Evolutionary conservation across 2,113 vertebrate species (phyloP), one percentile per base, ranked within the genome.

Genomic region (Mirounga angustirostris): DNA sequence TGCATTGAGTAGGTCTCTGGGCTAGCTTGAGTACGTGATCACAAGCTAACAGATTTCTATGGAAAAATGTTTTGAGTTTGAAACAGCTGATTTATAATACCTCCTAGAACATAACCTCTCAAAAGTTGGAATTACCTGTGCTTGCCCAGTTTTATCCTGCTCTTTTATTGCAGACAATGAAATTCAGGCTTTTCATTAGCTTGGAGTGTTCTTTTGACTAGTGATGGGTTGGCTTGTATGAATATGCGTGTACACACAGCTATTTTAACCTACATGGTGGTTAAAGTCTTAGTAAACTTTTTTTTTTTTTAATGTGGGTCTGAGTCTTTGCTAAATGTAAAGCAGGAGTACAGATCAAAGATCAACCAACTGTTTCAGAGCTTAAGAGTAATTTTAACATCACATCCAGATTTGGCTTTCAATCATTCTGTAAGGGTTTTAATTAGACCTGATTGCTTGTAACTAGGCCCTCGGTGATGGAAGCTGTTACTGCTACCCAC

Each of bases 301-400:
- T 63, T 85, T 84, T 73, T 40, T 59, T 18, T 33, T 84, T 71
- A 71, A 50, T 52, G 69, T 61, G 50, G 9, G 33, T 43, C 76
- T 81, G 43, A 54, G 21, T 88, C 33, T 59, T 50, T 92, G 89
- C 69, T 92, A 24, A 86, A 86, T 87, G 30, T 83, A 83, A 95
- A 83, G 40, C 46, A 73, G 69, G 24, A 22, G 7, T 50, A 30
- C 28, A 79, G 40, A 89, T 61, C 71, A 69, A 92, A 94, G 91
- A 46, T 85, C 76, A 89, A 30, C 36, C 30, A 86, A 26, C 36
- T 10, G 30, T 83, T 95, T 89, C 13, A 21, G 43, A 93, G 73
- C 36, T n/a, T 93, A 63, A 95, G 81, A 94, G 69, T 86, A 28
- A 50, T 87, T 96, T 95, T 89, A 63, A 56, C n/a, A 3, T 96